Conservation (phyloP, 2,888 invertebrate species). For the Cheilosia variabilis region DNA sequence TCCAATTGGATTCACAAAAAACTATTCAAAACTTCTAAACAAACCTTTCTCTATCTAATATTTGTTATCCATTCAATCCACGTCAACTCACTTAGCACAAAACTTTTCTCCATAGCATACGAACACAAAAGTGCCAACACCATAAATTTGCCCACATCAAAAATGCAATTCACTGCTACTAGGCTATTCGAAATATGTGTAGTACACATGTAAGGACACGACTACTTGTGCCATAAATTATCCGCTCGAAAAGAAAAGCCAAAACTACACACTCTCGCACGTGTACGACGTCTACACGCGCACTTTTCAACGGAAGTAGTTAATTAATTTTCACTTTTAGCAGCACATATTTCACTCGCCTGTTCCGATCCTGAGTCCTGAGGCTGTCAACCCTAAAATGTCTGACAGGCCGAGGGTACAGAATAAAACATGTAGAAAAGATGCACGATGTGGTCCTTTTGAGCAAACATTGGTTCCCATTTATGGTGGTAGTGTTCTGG, state of each 20-base stretch:
- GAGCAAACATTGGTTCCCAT: background rate
- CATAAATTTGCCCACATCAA: slow-evolving; percentile 44
- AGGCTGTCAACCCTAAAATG: slow-evolving; percentile 17
- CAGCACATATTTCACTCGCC: slow-evolving; percentile 35
- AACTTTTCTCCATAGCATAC: background rate
- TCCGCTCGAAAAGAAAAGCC: slow-evolving; percentile 21
- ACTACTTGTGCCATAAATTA: slow-evolving; percentile 55
- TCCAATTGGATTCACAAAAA: too few species aligned
- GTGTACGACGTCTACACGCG: background rate
- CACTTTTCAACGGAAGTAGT: slow-evolving; percentile 38
- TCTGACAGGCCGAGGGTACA: background rate
- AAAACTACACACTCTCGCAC: slow-evolving; percentile 1
- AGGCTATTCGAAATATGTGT: background rate
- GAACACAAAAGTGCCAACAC: slow-evolving; percentile 13
- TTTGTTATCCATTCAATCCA: background rate
- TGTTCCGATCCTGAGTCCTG: background rate
- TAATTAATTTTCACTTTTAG: slow-evolving; percentile 62
- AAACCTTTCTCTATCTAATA: too few species aligned
- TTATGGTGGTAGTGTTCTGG: background rate
- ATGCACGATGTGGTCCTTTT: too few species aligned
- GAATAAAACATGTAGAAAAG: background rate
- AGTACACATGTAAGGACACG: slow-evolving; percentile 36
- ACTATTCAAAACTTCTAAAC: too few species aligned
- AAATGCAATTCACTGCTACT: slow-evolving; percentile 45
- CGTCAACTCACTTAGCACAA: background rate